Conservation (phyloP, 2,888 invertebrate species). For the Entomobrya multifasciata region DNA sequence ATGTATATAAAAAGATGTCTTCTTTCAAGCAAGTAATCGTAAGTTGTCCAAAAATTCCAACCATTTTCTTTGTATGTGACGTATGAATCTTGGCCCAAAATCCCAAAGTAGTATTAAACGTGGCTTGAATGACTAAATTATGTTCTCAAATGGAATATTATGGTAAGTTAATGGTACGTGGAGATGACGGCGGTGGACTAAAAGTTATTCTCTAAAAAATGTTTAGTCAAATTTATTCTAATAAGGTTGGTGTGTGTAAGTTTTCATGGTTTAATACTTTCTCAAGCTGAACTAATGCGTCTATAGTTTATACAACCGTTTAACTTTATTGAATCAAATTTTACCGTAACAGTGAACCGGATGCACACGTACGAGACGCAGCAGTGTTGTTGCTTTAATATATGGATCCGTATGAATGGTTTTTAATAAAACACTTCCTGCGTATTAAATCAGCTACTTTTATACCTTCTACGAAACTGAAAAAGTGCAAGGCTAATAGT, state of each 20-base stretch:
- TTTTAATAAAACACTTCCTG: too few species aligned
- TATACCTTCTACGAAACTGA: too few species aligned
- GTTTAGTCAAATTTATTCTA: slow-evolving; percentile 9
- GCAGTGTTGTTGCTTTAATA: neutral
- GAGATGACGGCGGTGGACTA: slow-evolving; percentile 6
- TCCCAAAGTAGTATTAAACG: slow-evolving; percentile 49
- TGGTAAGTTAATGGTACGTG: slow-evolving; percentile 43
- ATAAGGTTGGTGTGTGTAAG: neutral
- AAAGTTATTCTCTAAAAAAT: slow-evolving; percentile 19
- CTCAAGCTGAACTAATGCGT: too few species aligned
- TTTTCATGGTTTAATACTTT: too few species aligned
- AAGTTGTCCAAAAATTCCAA: neutral
- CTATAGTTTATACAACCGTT: too few species aligned
- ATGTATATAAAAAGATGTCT: too few species aligned
- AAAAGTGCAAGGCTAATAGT: too few species aligned
- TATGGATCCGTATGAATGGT: too few species aligned
- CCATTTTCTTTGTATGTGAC: slow-evolving; percentile 35
- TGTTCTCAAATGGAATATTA: slow-evolving; percentile 52
- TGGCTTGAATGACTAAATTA: slow-evolving; percentile 32
- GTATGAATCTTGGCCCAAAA: slow-evolving; percentile 38
- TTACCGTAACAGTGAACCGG: too few species aligned
- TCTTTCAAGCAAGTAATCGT: neutral
- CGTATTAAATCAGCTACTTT: too few species aligned
- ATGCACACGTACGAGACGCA: neutral
- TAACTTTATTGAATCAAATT: too few species aligned